Conservation (phyloP, 1,140 invertebrate species). For the Philopotamus ludificatus region DNA sequence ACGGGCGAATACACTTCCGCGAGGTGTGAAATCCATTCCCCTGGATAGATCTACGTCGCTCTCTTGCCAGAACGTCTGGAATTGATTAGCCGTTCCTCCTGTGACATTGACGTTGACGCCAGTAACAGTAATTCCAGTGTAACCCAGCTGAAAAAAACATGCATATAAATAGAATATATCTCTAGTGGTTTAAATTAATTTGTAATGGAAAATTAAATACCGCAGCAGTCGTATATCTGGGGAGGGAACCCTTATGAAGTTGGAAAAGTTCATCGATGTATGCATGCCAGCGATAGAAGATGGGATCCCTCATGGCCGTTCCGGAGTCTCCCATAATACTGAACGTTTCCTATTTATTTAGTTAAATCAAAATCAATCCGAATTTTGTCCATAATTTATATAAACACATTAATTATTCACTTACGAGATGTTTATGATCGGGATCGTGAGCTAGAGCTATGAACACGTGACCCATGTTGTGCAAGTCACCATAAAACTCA, state of each 20-base stretch:
- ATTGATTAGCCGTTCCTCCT: conserved; percentile 55
- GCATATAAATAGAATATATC: conserved; percentile 1
- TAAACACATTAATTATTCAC: no score
- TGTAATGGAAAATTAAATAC: conserved; percentile 7
- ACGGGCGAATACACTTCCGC: conserved; percentile 65
- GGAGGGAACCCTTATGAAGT: conserved; percentile 70
- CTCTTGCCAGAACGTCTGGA: conserved; percentile 73
- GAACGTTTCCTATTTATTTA: conserved; percentile 51
- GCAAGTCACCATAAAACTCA: conserved; percentile 70
- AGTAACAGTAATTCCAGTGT: conserved; percentile 61
- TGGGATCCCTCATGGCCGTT: conserved; percentile 78
- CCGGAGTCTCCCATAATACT: conserved; percentile 69
- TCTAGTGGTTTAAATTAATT: background rate
- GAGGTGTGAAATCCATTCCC: conserved; percentile 73
- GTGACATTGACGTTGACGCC: conserved; percentile 55
- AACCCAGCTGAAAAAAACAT: conserved; percentile 58
- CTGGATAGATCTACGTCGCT: conserved; percentile 71
- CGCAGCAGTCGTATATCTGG: conserved; percentile 56
- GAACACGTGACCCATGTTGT: conserved; percentile 68
- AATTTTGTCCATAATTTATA: no score
- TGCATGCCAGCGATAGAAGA: conserved; percentile 84
- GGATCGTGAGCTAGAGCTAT: conserved; percentile 73
- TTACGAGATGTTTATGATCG: conserved; percentile 65
- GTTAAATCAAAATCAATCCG: background rate
- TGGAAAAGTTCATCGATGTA: conserved; percentile 78